These are phyloP conservation scores for Drosophila athabasca DNA, from an alignment of 1,140 invertebrate species.

Conservation along the genomic window DNA sequence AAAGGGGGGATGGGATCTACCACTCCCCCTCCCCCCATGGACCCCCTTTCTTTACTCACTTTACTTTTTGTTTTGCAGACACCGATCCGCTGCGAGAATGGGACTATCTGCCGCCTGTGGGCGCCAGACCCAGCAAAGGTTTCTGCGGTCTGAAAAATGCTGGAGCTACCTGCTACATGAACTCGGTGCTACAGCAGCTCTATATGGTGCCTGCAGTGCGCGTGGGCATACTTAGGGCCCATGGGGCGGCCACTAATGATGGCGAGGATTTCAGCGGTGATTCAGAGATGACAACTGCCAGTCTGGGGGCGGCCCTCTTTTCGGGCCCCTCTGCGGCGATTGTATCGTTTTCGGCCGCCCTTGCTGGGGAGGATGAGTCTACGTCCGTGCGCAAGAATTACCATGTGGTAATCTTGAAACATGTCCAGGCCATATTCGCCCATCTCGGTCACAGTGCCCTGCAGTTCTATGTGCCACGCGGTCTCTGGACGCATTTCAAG, in stretches of 20 bases:
- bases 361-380: slow-evolving; percentile 62
- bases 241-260: slow-evolving; percentile 93
- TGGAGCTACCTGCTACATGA: slow-evolving; percentile 99
- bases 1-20: too few relatives aligned
- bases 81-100: slow-evolving; percentile 95
- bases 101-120: slow-evolving; percentile 98
- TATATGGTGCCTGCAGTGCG: slow-evolving; percentile 97
- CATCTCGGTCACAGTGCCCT: slow-evolving; percentile 97
- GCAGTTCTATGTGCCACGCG: slow-evolving; percentile 98
- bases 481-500: slow-evolving; percentile 99
- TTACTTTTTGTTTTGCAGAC: slow-evolving; percentile 85
- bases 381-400: slow-evolving; percentile 90
- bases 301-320: slow-evolving; percentile 57
- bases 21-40: too few relatives aligned
- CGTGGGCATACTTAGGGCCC: slow-evolving; percentile 89
- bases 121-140: slow-evolving; percentile 93
- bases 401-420: slow-evolving; percentile 97
- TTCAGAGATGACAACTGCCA: slow-evolving; percentile 61
- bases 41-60: too few relatives aligned
- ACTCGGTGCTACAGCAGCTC: slow-evolving; percentile 98
- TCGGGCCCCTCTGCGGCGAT: slow-evolving; percentile 41
- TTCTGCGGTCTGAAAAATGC: slow-evolving; percentile 99
- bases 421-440: slow-evolving; percentile 99
- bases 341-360: slow-evolving; percentile 46
- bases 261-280: slow-evolving; percentile 96